These are phyloP conservation scores for Chaitophorus viminalis DNA, from an alignment of 2,888 invertebrate species.

Conservation along the genomic window DNA sequence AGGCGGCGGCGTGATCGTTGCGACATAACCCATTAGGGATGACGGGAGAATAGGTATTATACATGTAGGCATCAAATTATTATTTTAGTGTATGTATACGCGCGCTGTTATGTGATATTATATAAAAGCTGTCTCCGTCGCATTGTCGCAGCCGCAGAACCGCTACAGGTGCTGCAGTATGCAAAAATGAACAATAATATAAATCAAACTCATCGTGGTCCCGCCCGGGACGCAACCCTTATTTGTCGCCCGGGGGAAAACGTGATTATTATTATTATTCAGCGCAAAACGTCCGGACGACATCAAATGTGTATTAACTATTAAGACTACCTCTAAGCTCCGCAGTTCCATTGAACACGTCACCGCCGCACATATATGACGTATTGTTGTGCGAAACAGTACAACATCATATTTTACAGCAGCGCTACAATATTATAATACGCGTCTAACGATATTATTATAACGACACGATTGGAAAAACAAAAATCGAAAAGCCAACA, in stretches of 20 bases:
- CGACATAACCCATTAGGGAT: background rate
- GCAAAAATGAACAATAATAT: conserved; percentile 9
- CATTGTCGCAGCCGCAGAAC: background rate
- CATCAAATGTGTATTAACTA: background rate
- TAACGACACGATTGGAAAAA: background rate
- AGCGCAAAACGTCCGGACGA: background rate
- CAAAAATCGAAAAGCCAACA: background rate
- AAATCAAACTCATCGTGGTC: background rate
- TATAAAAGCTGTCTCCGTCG: no score
- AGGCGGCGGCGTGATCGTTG: background rate
- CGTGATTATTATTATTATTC: background rate
- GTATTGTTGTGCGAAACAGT: background rate
- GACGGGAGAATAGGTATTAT: background rate
- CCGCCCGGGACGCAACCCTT: background rate
- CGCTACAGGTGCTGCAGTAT: conserved; percentile 27
- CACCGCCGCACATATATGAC: background rate
- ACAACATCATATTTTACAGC: background rate
- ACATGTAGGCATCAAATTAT: no score
- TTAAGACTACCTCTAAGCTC: background rate
- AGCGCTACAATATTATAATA: background rate
- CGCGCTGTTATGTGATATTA: no score
- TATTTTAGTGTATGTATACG: no score
- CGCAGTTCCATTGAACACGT: background rate
- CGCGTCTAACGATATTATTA: background rate
- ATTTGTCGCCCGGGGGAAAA: background rate